Base-by-base conservation (phyloP, 2,888 invertebrate genomes). In the Sminthurides aquaticus region DNA sequence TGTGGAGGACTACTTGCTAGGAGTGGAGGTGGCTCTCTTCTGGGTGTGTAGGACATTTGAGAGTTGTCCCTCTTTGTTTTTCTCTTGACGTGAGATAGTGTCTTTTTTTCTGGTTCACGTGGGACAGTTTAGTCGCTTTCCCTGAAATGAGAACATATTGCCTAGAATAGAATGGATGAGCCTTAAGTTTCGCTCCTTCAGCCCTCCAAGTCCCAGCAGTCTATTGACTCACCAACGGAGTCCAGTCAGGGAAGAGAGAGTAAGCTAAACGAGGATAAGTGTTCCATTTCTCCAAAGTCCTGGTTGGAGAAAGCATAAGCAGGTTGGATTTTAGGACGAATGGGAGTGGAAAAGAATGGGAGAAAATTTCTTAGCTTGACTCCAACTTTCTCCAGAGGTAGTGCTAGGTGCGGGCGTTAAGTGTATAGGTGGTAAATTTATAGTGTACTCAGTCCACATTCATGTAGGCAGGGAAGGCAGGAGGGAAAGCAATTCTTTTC, bases 81-180 rank as follows among this genome's bases (percentile, higher is more conserved):
- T 65, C 64, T 62, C 64, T 54, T 64, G 64, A 64, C 64, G 64
- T 64, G 64, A 64, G 64, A 64, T 64, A 64, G 28, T 64, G 64
- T 69, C 67, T 34, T 65, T 67, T 34, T 34, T 15, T 69, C 64
- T 58, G 63, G 69, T 70, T 71, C 74, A 74, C 74, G 74, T 74
- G 74, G 72, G 74, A 72, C 72, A 69, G 69, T 71, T 71, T 71
- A 72, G 70, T 67, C 61, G 69, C 67, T 67, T 34, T 70, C 67
- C 67, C 65, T 71, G 69, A 71, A 74, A 74, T 72, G 74, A 74
- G 72, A 71, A 74, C 71, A 73, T 71, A 74, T 74, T 74, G 72
- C 71, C 66, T 67, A 55, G 54, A 60, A 70, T 67, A 70, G 66
- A 67, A 69, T 71, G 71, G 70, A 71, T 71, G 71, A 69, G 67